A percentile compares a stretch with the other conserved stretches of the same genome.
phyloP scores from a whole-genome alignment of 37 sponge, comb jelly and placozoan species.

The Mnemiopsis leidyi region DNA sequence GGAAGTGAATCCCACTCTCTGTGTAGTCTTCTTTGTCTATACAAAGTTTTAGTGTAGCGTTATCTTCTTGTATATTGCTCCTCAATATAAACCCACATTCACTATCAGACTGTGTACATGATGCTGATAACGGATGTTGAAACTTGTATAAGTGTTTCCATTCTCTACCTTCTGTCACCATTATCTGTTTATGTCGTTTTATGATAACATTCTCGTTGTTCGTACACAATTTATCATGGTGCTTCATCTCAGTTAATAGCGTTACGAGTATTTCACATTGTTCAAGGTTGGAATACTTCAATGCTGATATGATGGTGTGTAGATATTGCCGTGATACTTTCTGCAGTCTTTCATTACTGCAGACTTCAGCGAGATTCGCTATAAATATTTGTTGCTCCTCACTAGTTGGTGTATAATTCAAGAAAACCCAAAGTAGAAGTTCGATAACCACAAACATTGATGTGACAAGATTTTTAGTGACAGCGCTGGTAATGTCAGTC shows the following conservation, averaged over 20 bases:
- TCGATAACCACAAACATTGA: neutral
- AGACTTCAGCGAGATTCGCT: neutral
- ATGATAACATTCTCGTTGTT: neutral
- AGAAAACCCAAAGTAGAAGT: neutral
- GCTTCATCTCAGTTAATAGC: neutral
- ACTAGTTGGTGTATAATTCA: neutral
- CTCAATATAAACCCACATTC: neutral
- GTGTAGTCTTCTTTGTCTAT: neutral
- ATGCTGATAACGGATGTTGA: neutral
- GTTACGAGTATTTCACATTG: neutral
- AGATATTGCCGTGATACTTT: neutral
- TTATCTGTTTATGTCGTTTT: neutral
- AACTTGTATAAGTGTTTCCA: neutral
- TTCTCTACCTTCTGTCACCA: neutral
- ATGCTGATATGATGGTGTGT: neutral
- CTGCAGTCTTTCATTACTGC: neutral
- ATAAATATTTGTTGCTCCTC: neutral
- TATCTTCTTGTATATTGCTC: neutral
- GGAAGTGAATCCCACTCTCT: neutral
- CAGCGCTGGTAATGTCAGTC: neutral
- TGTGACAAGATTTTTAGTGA: neutral
- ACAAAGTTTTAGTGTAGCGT: neutral
- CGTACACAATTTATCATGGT: neutral
- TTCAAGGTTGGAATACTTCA: neutral
- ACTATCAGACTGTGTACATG: neutral